Conservation (phyloP, 2,797 vertebrate genomes). For the Chromobotia macracanthus region DNA sequence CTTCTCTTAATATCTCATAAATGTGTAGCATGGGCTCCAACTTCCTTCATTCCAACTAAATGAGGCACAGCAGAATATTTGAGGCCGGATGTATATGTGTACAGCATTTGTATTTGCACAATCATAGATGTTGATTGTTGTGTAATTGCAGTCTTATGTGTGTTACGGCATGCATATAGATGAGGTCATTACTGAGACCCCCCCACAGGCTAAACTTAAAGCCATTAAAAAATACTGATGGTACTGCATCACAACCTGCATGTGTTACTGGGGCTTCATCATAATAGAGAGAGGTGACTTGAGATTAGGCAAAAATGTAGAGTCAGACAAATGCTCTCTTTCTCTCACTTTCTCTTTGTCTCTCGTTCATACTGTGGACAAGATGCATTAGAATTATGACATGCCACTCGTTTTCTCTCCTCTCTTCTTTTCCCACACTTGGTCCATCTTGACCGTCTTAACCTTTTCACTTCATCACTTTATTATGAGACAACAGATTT, state of each 20-base stretch:
- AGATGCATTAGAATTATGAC: constrained; percentile 40
- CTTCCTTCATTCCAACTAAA: constrained; percentile 6
- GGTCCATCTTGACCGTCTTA: constrained; percentile 32
- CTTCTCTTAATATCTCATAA: not conserved
- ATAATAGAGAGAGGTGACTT: no score
- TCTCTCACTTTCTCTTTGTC: constrained; percentile 17
- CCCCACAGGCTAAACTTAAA: no score
- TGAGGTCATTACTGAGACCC: no score
- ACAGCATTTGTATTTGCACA: constrained; percentile 42
- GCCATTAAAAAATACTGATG: no score
- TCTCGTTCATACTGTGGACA: constrained; percentile 36
- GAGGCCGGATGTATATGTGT: constrained; percentile 25
- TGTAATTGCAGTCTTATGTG: constrained; percentile 55
- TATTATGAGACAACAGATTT: constrained; percentile 17
- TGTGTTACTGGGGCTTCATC: no score
- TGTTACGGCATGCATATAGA: constrained; percentile 34
- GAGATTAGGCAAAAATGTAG: no score
- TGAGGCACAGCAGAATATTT: constrained; percentile 30
- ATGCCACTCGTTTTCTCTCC: not conserved
- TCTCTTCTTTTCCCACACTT: constrained; percentile 45
- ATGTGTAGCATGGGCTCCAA: not conserved
- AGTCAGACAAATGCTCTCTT: no score
- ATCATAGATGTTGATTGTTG: constrained; percentile 52
- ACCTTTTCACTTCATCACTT: constrained; percentile 7
- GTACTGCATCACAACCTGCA: no score